Conservation (phyloP, 2,113 vertebrate species). For the Gavialis gangeticus region DNA sequence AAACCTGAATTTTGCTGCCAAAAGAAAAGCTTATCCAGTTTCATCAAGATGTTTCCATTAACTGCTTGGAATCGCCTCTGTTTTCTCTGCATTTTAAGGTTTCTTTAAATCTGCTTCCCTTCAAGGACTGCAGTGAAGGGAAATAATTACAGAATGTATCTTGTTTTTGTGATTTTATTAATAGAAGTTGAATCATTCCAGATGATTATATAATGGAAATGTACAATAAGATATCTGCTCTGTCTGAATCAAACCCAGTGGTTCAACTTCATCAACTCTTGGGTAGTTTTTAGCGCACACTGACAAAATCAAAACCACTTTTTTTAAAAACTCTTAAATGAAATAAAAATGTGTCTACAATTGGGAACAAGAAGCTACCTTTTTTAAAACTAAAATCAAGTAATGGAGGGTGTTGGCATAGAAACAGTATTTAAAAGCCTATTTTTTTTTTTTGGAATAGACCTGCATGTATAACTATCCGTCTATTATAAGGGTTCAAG, state of each 20-base stretch:
- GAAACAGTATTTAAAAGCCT: no score
- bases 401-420: no score
- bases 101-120: conserved; percentile 24
- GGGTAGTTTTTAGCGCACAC: neutral
- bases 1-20: neutral
- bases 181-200: conserved; percentile 19
- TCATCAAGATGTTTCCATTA: neutral
- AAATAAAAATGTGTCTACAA: neutral
- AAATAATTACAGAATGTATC: conserved; percentile 38
- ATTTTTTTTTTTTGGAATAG: no score
- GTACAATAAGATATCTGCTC: neutral
- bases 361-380: no score
- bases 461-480: no score
- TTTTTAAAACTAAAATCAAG: no score
- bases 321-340: neutral
- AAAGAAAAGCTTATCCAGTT: neutral
- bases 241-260: fast-evolving
- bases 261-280: neutral
- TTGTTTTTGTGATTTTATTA: conserved; percentile 18
- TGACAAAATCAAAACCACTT: neutral
- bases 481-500: no score
- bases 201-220: neutral
- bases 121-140: neutral
- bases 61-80: conserved; percentile 2
- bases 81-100: neutral